Evolutionary conservation across 2,888 invertebrate species (phyloP).

Genomic region (Gymnoscelis rufifasciata): DNA sequence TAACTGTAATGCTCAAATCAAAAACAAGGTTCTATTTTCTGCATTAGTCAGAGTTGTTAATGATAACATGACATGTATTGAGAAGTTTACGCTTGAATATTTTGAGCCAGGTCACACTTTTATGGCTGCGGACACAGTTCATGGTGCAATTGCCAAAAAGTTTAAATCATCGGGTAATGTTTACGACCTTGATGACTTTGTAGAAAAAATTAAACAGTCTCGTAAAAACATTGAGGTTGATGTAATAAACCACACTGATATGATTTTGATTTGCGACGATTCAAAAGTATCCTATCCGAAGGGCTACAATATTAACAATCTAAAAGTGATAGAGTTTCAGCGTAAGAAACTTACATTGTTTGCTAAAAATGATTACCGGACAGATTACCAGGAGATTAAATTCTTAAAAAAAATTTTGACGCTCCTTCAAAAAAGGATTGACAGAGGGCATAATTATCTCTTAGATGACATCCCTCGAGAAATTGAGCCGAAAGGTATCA

Average conservation of each 20-base stretch:
- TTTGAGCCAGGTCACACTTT: conserved; percentile 25
- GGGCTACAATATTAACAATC: conserved; percentile 14
- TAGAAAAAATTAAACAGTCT: conserved; percentile 15
- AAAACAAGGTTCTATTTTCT: conserved; percentile 25
- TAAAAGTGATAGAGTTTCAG: conserved; percentile 16
- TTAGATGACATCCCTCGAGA: conserved; percentile 4
- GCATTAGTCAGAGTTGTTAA: conserved; percentile 22
- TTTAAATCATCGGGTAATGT: neutral
- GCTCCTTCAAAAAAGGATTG: neutral
- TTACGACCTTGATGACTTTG: conserved; percentile 4
- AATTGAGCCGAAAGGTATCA: conserved; percentile 2
- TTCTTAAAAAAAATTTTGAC: neutral
- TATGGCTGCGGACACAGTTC: conserved; percentile 29
- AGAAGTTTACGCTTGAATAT: conserved; percentile 25
- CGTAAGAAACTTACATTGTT: conserved; percentile 7
- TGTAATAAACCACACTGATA: conserved; percentile 18
- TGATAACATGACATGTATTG: conserved; percentile 14
- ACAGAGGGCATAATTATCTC: neutral
- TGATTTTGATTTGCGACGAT: conserved; percentile 16
- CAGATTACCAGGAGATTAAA: neutral
- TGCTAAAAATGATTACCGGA: neutral
- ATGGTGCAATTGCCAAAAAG: conserved; percentile 25
- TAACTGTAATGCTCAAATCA: conserved; percentile 26
- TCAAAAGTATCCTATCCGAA: conserved; percentile 12
- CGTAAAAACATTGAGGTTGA: conserved; percentile 20